Base-by-base conservation (phyloP, 2,113 vertebrate genomes). In the Boleophthalmus pectinirostris region DNA sequence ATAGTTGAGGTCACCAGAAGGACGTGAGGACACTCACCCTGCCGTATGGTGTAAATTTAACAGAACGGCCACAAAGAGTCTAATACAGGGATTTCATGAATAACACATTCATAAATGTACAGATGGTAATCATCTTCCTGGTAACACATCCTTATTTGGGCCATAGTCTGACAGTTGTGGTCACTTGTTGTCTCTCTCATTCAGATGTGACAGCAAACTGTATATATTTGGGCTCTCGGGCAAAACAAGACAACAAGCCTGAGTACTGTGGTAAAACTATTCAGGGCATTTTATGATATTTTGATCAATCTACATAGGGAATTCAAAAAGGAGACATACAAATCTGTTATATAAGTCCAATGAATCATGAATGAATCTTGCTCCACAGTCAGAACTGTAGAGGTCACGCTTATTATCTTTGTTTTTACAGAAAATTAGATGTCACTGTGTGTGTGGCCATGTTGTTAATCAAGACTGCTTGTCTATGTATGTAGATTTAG, bases 121-220 rank as follows among this genome's bases (percentile, higher is more conserved):
- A 38, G 25, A 64, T 11, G 33, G 9, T 64, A 10, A 43, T 43
- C 18, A 38, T 43, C 38, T 63, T 63, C 25, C 61, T 38, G 35
- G 61, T 64, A 64, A 43, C n/a, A 33, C 16, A 16, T 64, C 33
- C 20, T 20, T 64, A n/a, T 38, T 64, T 64, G 33, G 61, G 10
- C 18, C 20, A 64, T n/a, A 43, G 33, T 11, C 33, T 38, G 61
- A 64, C 33, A 38, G 61, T 64, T 5, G 61, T 64, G 61, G 29
- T 64, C 7, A 64, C 18, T 4, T 64, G 61, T 64, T 61, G 60
- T 63, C 15, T 63, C 33, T 64, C 61, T 43, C 29, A 21, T 33
- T 64, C 61, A 64, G 33, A 64, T 64, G 61, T 38, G 61, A 64
- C 35, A 38, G 23, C 56, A 58, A 24, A 58, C 56, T 58, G 29